Evolutionary conservation across 2,797 vertebrate genomes (phyloP).

Genomic region (Oryzias sinensis): DNA sequence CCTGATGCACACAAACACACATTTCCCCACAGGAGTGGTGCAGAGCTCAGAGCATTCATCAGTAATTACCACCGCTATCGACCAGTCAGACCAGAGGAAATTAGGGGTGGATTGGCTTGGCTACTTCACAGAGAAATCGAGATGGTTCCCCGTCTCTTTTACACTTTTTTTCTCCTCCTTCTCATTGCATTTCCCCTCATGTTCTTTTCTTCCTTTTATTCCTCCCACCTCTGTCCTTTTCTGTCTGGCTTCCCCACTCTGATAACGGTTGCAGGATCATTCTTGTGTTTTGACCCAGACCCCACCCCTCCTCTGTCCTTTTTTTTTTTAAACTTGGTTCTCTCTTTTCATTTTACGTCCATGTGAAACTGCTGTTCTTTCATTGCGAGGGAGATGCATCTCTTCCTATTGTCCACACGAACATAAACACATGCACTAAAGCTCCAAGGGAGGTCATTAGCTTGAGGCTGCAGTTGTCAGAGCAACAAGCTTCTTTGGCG

Average conservation of each 20-base stretch:
- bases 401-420: conserved; percentile 54
- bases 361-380: conserved; percentile 70
- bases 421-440: conserved; percentile 54
- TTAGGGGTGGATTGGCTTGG: conserved; percentile 72
- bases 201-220: conserved; percentile 29
- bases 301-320: conserved; percentile 5
- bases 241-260: conserved; percentile 26
- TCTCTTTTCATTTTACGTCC: conserved; percentile 54
- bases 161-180: conserved; percentile 22
- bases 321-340: conserved; percentile 29
- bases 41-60: conserved; percentile 64
- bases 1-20: conserved; percentile 26
- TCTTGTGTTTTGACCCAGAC: conserved; percentile 16
- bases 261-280: conserved; percentile 35
- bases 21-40: conserved; percentile 51
- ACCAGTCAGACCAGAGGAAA: conserved; percentile 72
- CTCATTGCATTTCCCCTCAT: conserved; percentile 21
- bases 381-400: conserved; percentile 85
- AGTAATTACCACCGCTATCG: conserved; percentile 73
- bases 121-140: conserved; percentile 58
- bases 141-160: conserved; percentile 43
- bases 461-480: conserved; percentile 76
- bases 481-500: conserved; percentile 73
- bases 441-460: conserved; percentile 77
- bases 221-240: conserved; percentile 23